Evolutionary conservation across 2,113 vertebrate species (phyloP).

Genomic region (Emberiza fucata): DNA sequence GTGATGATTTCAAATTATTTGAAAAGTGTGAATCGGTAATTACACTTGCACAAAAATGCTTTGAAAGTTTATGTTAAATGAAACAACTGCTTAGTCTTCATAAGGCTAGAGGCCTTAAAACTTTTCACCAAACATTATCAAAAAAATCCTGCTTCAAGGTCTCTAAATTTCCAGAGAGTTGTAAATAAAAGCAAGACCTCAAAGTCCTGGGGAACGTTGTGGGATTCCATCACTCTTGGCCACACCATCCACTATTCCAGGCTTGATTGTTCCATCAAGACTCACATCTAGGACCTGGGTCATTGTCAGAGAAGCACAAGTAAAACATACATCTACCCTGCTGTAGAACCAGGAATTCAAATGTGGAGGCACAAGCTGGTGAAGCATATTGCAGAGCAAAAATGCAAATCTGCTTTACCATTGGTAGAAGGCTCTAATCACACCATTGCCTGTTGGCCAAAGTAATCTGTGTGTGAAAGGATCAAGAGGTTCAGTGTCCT

Average conservation of each 20-base stretch:
- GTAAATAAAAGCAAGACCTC: background rate
- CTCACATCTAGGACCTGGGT: background rate
- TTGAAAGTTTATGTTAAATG: constrained; percentile 42
- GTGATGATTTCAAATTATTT: constrained; percentile 16
- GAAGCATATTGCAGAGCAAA: background rate
- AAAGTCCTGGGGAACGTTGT: background rate
- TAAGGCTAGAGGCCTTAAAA: background rate
- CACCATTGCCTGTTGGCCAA: background rate
- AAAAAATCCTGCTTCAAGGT: background rate
- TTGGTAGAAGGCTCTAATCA: background rate
- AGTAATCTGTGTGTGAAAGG: background rate
- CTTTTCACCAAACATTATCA: background rate
- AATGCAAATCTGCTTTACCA: background rate
- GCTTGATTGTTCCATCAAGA: background rate
- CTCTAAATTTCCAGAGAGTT: background rate
- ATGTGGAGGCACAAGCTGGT: background rate
- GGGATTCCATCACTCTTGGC: background rate
- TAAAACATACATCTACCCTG: background rate
- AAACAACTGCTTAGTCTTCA: constrained; percentile 29
- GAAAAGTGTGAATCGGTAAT: background rate
- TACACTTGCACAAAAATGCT: background rate
- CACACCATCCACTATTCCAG: background rate
- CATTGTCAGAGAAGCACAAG: background rate
- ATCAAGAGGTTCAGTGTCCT: background rate
- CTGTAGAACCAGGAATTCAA: background rate